Evolutionary conservation across 2,888 invertebrate species (phyloP).

Genomic region (Thymelicus lineola): DNA sequence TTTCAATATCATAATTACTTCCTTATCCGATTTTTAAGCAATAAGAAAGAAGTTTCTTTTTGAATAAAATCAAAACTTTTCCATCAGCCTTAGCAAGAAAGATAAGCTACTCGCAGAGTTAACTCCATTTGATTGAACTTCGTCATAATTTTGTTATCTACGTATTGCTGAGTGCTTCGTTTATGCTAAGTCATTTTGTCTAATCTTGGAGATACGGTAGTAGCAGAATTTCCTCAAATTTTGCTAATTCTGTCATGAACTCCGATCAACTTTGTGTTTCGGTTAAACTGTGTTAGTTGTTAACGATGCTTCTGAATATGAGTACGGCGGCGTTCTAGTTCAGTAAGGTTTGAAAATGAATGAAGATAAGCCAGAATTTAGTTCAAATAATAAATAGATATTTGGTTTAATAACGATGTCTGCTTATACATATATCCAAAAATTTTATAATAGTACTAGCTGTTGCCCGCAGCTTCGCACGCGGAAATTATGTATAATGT

Average conservation of each 20-base stretch:
- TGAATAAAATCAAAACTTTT: conserved; percentile 27
- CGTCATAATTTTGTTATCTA: conserved; percentile 28
- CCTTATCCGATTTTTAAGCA: not conserved
- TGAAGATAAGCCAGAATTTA: not conserved
- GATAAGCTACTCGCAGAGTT: conserved; percentile 26
- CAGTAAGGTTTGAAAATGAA: not conserved
- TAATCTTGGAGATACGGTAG: conserved; percentile 3
- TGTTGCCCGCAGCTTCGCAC: too few species aligned
- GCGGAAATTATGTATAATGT: too few species aligned
- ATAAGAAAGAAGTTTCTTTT: not conserved
- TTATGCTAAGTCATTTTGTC: conserved; percentile 15
- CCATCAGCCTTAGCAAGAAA: conserved; percentile 23
- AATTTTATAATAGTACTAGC: too few species aligned
- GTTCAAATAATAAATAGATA: too few species aligned
- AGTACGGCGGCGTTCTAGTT: too few species aligned
- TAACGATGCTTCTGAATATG: too few species aligned
- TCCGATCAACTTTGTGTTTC: not conserved
- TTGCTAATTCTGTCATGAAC: not conserved
- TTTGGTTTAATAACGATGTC: too few species aligned
- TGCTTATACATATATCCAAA: too few species aligned
- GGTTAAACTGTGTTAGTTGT: not conserved
- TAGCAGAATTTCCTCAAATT: not conserved
- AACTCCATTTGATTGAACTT: conserved; percentile 29
- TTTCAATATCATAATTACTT: too few species aligned
- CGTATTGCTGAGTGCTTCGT: conserved; percentile 12